Evolutionary conservation across 2,797 vertebrate species (phyloP).

Genomic region (Notamacropus eugenii): DNA sequence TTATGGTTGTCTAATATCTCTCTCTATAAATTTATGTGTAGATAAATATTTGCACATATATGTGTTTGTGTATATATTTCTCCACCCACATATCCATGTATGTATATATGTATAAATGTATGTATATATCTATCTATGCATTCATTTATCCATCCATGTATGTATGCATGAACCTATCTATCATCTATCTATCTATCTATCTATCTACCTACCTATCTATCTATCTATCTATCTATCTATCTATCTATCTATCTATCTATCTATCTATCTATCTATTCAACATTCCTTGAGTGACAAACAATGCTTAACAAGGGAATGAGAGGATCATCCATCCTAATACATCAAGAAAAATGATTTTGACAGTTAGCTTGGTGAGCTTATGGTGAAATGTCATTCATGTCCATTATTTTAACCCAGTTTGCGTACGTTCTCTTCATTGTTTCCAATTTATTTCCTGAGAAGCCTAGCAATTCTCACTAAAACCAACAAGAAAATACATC

Average conservation of each 20-base stretch:
- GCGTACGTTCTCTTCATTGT: slow-evolving; percentile 30
- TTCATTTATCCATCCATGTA: too few relatives aligned
- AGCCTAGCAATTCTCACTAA: not conserved
- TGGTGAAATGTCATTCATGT: slow-evolving; percentile 54
- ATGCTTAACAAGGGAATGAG: not conserved
- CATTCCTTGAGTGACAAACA: not conserved
- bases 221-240: not conserved
- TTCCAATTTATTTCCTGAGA: slow-evolving; percentile 38
- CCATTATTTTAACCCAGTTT: slow-evolving; percentile 43
- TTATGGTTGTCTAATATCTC: not conserved
- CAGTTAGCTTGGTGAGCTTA: slow-evolving; percentile 27
- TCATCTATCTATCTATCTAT: too few relatives aligned
- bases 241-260: not conserved
- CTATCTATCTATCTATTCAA: not conserved
- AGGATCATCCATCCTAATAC: not conserved
- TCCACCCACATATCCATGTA: too few relatives aligned
- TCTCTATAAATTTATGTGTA: not conserved
- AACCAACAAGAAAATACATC: not conserved
- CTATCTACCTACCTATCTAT: too few relatives aligned
- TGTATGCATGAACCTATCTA: too few relatives aligned
- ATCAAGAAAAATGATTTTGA: slow-evolving; percentile 14
- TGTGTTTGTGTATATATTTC: too few relatives aligned
- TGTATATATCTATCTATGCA: too few relatives aligned
- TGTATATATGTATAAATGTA: too few relatives aligned
- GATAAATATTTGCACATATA: not conserved